These are phyloP conservation scores for Philypnodon macrostomus DNA, from an alignment of 2,797 vertebrate species.

Conservation along the genomic window DNA sequence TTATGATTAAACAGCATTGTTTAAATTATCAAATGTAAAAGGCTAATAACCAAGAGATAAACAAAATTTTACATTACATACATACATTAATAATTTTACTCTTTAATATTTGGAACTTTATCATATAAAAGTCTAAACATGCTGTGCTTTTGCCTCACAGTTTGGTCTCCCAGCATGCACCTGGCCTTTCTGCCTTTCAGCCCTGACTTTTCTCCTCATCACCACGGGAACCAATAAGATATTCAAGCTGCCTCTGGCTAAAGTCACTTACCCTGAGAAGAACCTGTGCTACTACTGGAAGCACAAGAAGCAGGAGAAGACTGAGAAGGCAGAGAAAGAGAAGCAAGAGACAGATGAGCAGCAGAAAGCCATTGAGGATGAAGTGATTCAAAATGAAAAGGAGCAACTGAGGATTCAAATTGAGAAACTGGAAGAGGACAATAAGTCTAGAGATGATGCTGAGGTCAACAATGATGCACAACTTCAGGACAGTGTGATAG, in stretches of 20 bases:
- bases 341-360: slow-evolving; percentile 32
- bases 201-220: slow-evolving; percentile 88
- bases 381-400: slow-evolving; percentile 38
- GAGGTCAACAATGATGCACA: background rate
- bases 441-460: background rate
- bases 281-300: slow-evolving; percentile 83
- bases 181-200: slow-evolving; percentile 93
- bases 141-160: slow-evolving; percentile 62
- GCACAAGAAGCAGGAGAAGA: slow-evolving; percentile 71
- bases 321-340: slow-evolving; percentile 45
- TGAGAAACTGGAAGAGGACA: slow-evolving; percentile 29
- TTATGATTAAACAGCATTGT: no score
- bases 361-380: slow-evolving; percentile 20
- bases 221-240: slow-evolving; percentile 81
- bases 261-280: slow-evolving; percentile 92
- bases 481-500: background rate
- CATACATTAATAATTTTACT: no score
- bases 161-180: slow-evolving; percentile 89
- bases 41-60: no score
- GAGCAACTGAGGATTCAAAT: slow-evolving; percentile 44
- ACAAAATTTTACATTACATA: no score
- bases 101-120: no score
- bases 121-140: no score
- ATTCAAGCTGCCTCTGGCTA: slow-evolving; percentile 86
- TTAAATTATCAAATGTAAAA: no score